phyloP scores from a whole-genome alignment of 2,888 invertebrate species.

The Stramonita haemastoma region DNA sequence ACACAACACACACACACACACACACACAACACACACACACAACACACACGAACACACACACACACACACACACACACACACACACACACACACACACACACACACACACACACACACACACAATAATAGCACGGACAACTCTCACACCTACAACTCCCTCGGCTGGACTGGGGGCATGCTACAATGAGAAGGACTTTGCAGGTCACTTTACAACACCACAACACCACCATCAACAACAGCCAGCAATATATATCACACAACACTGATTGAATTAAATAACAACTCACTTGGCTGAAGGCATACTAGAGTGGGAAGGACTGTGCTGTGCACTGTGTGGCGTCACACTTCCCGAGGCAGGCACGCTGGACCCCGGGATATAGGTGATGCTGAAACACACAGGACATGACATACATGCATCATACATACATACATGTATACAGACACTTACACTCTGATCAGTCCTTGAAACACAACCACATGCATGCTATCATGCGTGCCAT shows the following conservation, averaged over 20 bases:
- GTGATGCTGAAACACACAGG: conserved; percentile 78
- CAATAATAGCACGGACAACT: neutral
- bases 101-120: neutral
- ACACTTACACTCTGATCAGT: too few relatives aligned
- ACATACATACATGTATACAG: neutral
- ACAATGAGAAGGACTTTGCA: neutral
- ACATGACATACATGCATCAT: neutral
- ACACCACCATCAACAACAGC: too few relatives aligned
- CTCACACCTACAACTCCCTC: neutral
- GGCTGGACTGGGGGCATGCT: neutral
- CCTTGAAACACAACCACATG: too few relatives aligned
- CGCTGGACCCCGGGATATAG: conserved; percentile 79
- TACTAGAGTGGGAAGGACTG: conserved; percentile 57
- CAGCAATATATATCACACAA: neutral
- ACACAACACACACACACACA: neutral
- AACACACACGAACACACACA: too few relatives aligned
- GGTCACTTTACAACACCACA: neutral
- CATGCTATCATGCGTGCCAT: too few relatives aligned
- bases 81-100: neutral
- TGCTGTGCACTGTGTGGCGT: conserved; percentile 43
- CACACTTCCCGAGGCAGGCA: conserved; percentile 43
- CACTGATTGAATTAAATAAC: too few relatives aligned
- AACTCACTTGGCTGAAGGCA: conserved; percentile 74
- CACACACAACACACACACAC: neutral
- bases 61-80: neutral